Conservation (phyloP, 2,888 invertebrate genomes). For the Scaptodrosophila latifasciaeformis region DNA sequence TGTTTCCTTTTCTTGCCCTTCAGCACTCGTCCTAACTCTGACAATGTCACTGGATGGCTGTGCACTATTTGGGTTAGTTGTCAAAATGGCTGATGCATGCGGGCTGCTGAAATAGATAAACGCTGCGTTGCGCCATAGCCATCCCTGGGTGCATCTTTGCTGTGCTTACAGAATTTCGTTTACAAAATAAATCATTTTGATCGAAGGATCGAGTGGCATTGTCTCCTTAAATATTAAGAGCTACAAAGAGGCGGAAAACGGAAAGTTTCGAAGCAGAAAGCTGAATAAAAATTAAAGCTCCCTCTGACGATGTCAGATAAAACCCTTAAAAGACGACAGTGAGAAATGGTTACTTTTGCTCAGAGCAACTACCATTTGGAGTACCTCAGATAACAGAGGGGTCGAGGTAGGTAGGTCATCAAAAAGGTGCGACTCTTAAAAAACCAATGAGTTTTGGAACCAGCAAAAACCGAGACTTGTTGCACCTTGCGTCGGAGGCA, state of each 20-base stretch:
- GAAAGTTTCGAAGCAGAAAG: too few species aligned
- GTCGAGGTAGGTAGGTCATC: too few species aligned
- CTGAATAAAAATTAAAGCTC: background rate
- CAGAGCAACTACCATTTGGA: too few species aligned
- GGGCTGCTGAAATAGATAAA: constrained; percentile 29
- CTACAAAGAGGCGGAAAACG: constrained; percentile 4
- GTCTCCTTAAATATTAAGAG: constrained; percentile 46
- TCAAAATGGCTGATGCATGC: constrained; percentile 4
- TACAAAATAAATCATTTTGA: constrained; percentile 59
- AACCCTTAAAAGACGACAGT: background rate
- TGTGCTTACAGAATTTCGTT: constrained; percentile 18
- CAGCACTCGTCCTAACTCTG: constrained; percentile 12
- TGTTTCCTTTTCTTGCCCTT: background rate
- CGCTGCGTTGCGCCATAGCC: constrained; percentile 10
- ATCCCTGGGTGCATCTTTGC: constrained; percentile 25
- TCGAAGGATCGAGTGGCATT: constrained; percentile 33
- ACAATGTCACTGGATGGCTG: too few species aligned
- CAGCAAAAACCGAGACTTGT: constrained; percentile 40
- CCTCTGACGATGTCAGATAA: too few species aligned
- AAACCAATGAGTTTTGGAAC: too few species aligned
- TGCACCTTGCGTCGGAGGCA: constrained; percentile 34
- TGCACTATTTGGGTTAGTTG: constrained; percentile 40
- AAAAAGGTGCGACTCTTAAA: too few species aligned
- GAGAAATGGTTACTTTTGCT: background rate
- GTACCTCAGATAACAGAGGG: too few species aligned